These are phyloP conservation scores for Pycnomerus fuliginosus DNA, from an alignment of 2,888 invertebrate genomes.

Conservation along the genomic window DNA sequence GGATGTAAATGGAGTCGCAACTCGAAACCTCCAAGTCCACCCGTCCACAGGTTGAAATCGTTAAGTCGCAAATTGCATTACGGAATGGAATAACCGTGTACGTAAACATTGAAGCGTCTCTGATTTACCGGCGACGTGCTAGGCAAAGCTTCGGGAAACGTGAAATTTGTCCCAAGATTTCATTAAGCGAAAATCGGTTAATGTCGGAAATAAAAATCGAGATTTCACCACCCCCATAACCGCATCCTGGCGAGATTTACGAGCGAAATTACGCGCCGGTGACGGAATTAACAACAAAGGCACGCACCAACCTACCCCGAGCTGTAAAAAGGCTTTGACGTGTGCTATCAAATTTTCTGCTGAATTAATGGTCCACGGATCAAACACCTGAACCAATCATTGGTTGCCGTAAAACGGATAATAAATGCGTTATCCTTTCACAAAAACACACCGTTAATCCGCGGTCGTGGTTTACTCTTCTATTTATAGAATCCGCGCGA, in stretches of 20 bases:
- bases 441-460: no score
- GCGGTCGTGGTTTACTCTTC: no score
- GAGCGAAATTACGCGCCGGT: conserved; percentile 11
- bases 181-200: no score
- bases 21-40: no score
- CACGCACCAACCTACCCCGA: not conserved
- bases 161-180: conserved; percentile 1
- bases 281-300: conserved; percentile 13
- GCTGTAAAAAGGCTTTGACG: conserved; percentile 4
- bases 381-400: no score
- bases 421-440: no score
- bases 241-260: conserved; percentile 12
- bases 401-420: no score
- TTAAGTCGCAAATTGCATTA: conserved; percentile 23
- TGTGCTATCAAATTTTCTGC: no score
- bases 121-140: conserved; percentile 11
- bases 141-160: not conserved
- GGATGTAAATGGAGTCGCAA: no score
- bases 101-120: conserved; percentile 20
- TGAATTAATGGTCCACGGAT: no score
- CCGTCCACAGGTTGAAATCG: conserved; percentile 22
- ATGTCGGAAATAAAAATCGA: conserved; percentile 17
- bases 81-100: conserved; percentile 24
- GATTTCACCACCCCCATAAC: conserved; percentile 7
- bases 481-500: no score